phyloP scores from a whole-genome alignment of 2,888 invertebrate genomes.

The Thera obeliscata region DNA sequence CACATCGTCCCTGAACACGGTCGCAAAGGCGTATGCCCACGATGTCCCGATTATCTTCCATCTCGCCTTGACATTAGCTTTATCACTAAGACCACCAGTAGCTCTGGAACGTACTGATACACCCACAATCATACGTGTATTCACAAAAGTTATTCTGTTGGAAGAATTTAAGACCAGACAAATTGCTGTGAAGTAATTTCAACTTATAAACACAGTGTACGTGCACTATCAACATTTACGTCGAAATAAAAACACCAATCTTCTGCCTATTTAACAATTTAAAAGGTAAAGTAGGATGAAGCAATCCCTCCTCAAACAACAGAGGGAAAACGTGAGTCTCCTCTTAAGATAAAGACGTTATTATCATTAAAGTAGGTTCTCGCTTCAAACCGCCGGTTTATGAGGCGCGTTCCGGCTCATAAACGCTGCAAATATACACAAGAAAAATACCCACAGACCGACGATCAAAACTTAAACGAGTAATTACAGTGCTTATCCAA shows the following conservation, averaged over 20 bases:
- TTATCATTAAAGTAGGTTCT: slow-evolving; percentile 50
- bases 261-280: slow-evolving; percentile 34
- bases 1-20: slow-evolving; percentile 28
- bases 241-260: slow-evolving; percentile 27
- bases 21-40: slow-evolving; percentile 26
- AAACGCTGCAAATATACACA: slow-evolving; percentile 64
- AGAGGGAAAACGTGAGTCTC: slow-evolving; percentile 41
- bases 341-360: slow-evolving; percentile 45
- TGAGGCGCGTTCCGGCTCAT: slow-evolving; percentile 63
- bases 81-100: slow-evolving; percentile 40
- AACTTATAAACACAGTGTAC: not conserved
- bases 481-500: slow-evolving; percentile 84
- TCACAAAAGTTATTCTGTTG: slow-evolving; percentile 1
- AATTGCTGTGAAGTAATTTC: not conserved
- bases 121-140: slow-evolving; percentile 19
- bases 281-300: slow-evolving; percentile 39
- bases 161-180: not conserved
- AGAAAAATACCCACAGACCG: slow-evolving; percentile 66
- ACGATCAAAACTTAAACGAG: slow-evolving; percentile 71
- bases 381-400: slow-evolving; percentile 44
- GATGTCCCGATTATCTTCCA: slow-evolving; percentile 44
- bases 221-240: slow-evolving; percentile 11
- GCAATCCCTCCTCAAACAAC: slow-evolving; percentile 37
- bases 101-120: slow-evolving; percentile 26
- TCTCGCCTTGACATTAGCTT: slow-evolving; percentile 43